Base-by-base conservation (phyloP, 2,888 invertebrate species). In the Calliphora vomitoria region DNA sequence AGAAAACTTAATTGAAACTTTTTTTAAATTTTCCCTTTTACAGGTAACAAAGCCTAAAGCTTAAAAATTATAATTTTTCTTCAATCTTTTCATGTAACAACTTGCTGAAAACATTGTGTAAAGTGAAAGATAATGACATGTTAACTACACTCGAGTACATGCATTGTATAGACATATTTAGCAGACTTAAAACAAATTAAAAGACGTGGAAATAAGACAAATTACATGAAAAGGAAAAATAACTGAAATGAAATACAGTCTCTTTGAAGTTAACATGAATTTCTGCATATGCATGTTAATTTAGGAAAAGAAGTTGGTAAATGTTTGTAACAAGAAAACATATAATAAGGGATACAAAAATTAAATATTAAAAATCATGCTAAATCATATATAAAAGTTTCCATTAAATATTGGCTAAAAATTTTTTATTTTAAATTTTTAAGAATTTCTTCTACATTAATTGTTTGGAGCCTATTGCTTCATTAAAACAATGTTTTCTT, bases 101-200 rank as follows among this genome's bases (percentile, higher is more conserved):
- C 5, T 50, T n/a, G 72, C 66, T 62, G 0, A 44, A 60, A 53
- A 72, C 80, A 81, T 68, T 64, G 62, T 68, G 18, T 47, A 79
- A 87, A 87, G 87, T 84, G 87, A 87, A 87, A 87, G 87, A 87
- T 87, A 87, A 87, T 87, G 81, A 82, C 78, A 87, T 71, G 84
- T 84, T 87, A 78, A 79, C 55, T 60, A 55, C 71, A 31, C 4
- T 20, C 4, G 5, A 13, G 58, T 47, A 20, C 60, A 38, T 41
- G 62, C 50, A 47, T 10, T 31, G 4, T 31, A 69, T 15, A 44
- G 44, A 66, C 31, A 35, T 66, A 58, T 38, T 20, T n/a, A 58
- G 31, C 8, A 62, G 20, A 47, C 50, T 69, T n/a, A 13, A 38
- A 25, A 62, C 13, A 85, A 25, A 81, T 81, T 75, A 15, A 58